Base-by-base conservation (phyloP, 2,113 vertebrate species). In the Oncorhynchus kisutch region DNA sequence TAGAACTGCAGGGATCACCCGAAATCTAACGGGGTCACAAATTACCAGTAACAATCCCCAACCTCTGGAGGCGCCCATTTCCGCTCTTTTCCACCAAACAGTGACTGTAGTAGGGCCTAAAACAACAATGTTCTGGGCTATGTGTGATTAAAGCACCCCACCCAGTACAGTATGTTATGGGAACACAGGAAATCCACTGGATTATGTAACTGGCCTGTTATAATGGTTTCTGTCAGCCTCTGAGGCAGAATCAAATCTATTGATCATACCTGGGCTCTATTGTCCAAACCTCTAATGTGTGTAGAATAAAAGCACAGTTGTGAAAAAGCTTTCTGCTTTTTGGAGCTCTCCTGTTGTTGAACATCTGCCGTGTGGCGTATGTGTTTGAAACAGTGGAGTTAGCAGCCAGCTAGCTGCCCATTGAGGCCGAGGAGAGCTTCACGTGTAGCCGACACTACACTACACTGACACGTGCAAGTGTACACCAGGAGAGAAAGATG, bases 291-390 rank as follows among this genome's bases (percentile, higher is more conserved):
- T 51, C 14, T 51, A 16, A 14, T 14, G 14, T 16, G 49, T 16
- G 49, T 51, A 51, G 49, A 51, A n/a, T 60, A 60, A 22, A 22
- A 7, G n/a, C 51, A 57, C 13, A 57, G 51, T 5, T 4, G 51
- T 57, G 18, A 57, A 18, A 18, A 20, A 57, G 16, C 13, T 24
- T 62, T 13, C 59, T n/a, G 12, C n/a, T 62, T 22, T 62, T 62
- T 25, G 51, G 13, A 66, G 13, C 24, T 16, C 64, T 16, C 25
- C 25, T 45, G 73, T 71, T 14, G 66, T 29, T 16, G 68, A 82
- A 77, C 84, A 85, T 75, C 77, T 79, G 82, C 65, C 72, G 4
- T 72, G 75, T 71, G 25, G 34, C 51, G n/a, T 65, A 75, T 77
- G 22, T 34, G 29, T 24, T 60, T 71, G 72, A 73, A 62, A 39